Evolutionary conservation across 2,888 invertebrate species (phyloP), one percentile per base, ranked within the genome.

Genomic region (Ryuthela nishihirai): DNA sequence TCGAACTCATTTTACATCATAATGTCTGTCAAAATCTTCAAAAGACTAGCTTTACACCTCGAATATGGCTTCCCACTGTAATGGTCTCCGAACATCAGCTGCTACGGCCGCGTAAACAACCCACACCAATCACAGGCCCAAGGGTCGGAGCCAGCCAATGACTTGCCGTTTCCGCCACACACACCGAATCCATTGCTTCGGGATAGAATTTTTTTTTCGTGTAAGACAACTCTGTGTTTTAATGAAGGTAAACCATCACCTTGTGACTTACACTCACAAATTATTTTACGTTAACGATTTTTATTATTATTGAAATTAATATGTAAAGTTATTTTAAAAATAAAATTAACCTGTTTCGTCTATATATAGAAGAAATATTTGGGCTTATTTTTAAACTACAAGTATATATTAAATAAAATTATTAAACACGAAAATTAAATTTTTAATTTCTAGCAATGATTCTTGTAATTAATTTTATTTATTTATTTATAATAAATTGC

Each of bases 1-100:
- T 92, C 83, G 90, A 90, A 84, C 85, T 88, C 91, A 92, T 92
- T 83, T 85, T 85, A 76, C 64, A 63, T 65, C 65, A 66, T 64
- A 52, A 54, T 66, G 39, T 39, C 21, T 23, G 39, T 39, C 23
- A 65, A 62, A 41, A 39, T 48, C 52, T 50, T 43, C 41, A 49
- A 48, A 55, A 58, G 25, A 43, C 45, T 70, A 71, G 70, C 53
- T 62, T 64, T 54, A 47, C 46, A 39, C 53, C 61, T 56, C 55
- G 55, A 52, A 61, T 54, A 58, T 58, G 58, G 61, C 48, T 50
- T 54, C 58, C 58, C 53, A 48, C 39, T 34, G 46, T 55, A 62
- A 45, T 53, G 54, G 52, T 54, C 50, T 47, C 54, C 41, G 49
- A 48, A 39, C 55, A 55, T 65, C 62, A 62, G 62, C 61, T 54